Conservation (phyloP, 2,888 invertebrate species). For the Orchestes rusci region DNA sequence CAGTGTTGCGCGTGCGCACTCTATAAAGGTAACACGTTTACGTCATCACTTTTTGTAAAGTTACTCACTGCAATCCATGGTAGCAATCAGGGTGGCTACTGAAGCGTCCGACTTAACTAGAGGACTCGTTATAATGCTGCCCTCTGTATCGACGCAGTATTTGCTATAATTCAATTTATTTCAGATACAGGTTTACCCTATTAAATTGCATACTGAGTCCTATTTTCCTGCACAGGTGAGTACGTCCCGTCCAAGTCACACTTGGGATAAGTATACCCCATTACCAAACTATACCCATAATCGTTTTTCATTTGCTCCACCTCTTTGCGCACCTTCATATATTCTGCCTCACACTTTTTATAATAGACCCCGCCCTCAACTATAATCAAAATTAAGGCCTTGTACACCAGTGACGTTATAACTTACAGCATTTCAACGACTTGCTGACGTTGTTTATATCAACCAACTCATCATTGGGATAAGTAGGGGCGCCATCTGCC, state of each 20-base stretch:
- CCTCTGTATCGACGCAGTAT: conserved; percentile 53
- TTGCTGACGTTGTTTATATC: conserved; percentile 36
- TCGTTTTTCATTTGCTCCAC: conserved; percentile 35
- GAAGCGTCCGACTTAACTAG: conserved; percentile 40
- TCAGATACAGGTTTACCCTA: neutral
- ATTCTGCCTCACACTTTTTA: conserved; percentile 42
- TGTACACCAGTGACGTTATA: no score
- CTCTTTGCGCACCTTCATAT: conserved; percentile 34
- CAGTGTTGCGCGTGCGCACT: conserved; percentile 54
- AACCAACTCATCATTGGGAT: conserved; percentile 32
- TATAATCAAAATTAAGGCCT: conserved; percentile 21
- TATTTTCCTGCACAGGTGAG: conserved; percentile 41
- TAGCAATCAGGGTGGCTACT: conserved; percentile 36
- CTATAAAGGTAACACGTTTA: no score
- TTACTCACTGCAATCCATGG: conserved; percentile 58
- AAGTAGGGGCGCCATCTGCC: conserved; percentile 47
- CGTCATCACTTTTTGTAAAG: neutral
- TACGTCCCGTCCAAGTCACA: conserved; percentile 51
- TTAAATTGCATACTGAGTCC: conserved; percentile 35
- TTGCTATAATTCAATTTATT: conserved; percentile 36
- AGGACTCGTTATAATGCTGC: conserved; percentile 45
- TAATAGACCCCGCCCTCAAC: conserved; percentile 35
- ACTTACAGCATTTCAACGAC: conserved; percentile 32
- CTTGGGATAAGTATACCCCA: conserved; percentile 39
- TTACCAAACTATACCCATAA: conserved; percentile 32